phyloP scores from a whole-genome alignment of 2,113 vertebrate genomes.

The Turdus rufiventris region DNA sequence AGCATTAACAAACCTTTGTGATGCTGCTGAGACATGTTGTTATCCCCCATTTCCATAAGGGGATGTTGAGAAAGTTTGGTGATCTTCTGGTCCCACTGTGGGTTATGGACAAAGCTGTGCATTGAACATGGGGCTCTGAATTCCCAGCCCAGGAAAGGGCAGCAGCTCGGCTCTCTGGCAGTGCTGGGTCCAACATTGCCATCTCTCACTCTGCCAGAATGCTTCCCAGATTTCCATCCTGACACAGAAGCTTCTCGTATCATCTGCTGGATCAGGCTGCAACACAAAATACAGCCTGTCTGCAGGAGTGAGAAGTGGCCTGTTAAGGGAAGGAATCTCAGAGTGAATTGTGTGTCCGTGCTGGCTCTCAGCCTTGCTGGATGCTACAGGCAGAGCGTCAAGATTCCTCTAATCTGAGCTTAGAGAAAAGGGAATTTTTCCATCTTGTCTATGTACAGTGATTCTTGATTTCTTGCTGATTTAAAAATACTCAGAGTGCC shows the following conservation, averaged over 20 bases:
- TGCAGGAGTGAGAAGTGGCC: neutral
- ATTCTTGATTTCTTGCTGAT: neutral
- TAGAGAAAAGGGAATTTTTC: neutral
- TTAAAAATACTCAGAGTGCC: neutral
- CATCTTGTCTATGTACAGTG: neutral
- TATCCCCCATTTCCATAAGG: neutral
- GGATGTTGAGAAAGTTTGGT: neutral
- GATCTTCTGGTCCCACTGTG: neutral
- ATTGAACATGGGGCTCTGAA: neutral
- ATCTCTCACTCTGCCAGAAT: neutral
- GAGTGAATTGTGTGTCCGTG: neutral
- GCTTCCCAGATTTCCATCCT: neutral
- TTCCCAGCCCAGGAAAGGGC: neutral
- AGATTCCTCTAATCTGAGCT: neutral
- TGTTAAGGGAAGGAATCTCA: neutral
- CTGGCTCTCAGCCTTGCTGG: neutral
- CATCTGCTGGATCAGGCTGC: neutral
- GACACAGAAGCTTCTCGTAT: neutral
- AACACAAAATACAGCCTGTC: neutral
- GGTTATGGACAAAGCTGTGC: neutral
- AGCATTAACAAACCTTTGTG: conserved; percentile 1
- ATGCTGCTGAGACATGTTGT: neutral
- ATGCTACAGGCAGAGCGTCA: neutral
- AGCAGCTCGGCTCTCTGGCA: neutral
- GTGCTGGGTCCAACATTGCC: neutral